A percentile compares a stretch with the other conserved stretches of the same genome.
phyloP scores from a whole-genome alignment of 2,797 vertebrate species.

The Oceanodroma leucorhoa region DNA sequence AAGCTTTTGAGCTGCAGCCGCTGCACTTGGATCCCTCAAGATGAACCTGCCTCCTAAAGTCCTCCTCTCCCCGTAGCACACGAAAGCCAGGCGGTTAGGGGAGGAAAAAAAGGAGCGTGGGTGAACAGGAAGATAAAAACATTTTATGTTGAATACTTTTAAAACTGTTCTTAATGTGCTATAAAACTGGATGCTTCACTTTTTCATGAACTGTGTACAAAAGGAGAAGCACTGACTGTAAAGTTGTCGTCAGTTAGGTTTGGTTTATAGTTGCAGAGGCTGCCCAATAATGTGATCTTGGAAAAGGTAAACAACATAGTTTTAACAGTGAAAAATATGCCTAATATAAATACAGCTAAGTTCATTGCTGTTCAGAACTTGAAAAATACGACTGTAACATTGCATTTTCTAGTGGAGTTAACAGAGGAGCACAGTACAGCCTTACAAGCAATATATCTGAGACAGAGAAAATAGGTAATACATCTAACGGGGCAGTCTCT shows the following conservation, averaged over 20 bases:
- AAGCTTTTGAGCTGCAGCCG: not conserved
- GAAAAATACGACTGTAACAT: conserved; percentile 58
- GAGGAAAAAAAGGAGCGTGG: not conserved
- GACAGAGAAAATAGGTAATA: conserved; percentile 62
- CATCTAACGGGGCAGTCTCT: conserved; percentile 50
- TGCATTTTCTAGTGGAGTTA: conserved; percentile 66
- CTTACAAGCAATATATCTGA: conserved; percentile 59
- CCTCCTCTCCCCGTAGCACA: not conserved
- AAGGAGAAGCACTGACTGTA: not conserved
- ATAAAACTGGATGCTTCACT: conserved; percentile 34
- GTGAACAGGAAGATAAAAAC: not conserved
- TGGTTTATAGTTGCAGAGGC: conserved; percentile 55
- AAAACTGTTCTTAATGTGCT: conserved; percentile 9
- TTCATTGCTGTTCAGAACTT: conserved; percentile 46
- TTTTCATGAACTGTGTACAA: conserved; percentile 72
- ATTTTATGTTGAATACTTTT: conserved; percentile 14
- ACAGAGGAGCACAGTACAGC: conserved; percentile 62
- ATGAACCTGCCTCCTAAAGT: not conserved
- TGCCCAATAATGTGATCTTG: conserved; percentile 28
- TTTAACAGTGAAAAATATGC: conserved; percentile 74
- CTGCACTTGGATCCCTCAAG: not conserved
- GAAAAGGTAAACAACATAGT: conserved; percentile 69
- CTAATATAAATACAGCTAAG: conserved; percentile 71
- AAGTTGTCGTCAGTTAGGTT: conserved; percentile 32
- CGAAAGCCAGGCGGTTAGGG: not conserved